Percentiles rank a stretch among this genome's conserved stretches.
Conservation (phyloP, 2,888 invertebrate genomes). For the Mimachlamys varia region DNA sequence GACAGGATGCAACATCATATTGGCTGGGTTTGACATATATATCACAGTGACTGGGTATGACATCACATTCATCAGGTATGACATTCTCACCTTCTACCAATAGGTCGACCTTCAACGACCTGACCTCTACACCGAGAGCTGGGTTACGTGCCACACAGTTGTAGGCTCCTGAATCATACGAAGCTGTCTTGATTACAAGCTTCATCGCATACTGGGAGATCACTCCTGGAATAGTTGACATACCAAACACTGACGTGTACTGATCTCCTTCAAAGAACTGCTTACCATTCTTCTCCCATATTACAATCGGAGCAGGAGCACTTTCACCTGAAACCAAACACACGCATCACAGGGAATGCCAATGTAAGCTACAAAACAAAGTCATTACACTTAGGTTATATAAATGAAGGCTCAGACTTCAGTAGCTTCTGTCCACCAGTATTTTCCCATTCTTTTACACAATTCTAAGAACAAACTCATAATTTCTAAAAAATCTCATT, state of each 20-base stretch:
- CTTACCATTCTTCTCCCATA: constrained; percentile 72
- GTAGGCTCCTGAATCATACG: constrained; percentile 60
- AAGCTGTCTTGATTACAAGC: constrained; percentile 60
- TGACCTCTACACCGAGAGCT: constrained; percentile 60
- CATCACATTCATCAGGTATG: too few relatives aligned
- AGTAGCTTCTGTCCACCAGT: too few relatives aligned
- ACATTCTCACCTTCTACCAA: constrained; percentile 62
- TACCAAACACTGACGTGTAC: constrained; percentile 67
- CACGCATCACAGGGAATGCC: too few relatives aligned
- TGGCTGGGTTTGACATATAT: too few relatives aligned
- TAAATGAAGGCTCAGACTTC: too few relatives aligned
- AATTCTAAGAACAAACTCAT: too few relatives aligned
- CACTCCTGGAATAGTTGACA: constrained; percentile 57
- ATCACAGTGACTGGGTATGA: too few relatives aligned
- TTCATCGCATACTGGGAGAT: constrained; percentile 69
- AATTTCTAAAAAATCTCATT: too few relatives aligned
- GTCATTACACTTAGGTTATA: too few relatives aligned
- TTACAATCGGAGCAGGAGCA: constrained; percentile 63
- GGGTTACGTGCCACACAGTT: constrained; percentile 73
- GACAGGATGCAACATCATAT: too few relatives aligned
- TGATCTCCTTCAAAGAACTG: constrained; percentile 64
- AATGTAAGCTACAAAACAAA: too few relatives aligned
- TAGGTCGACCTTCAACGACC: constrained; percentile 66
- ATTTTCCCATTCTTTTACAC: too few relatives aligned
- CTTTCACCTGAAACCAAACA: constrained; percentile 55